Evolutionary conservation across 1,140 invertebrate genomes (phyloP).

Genomic region (Bombus affinis): DNA sequence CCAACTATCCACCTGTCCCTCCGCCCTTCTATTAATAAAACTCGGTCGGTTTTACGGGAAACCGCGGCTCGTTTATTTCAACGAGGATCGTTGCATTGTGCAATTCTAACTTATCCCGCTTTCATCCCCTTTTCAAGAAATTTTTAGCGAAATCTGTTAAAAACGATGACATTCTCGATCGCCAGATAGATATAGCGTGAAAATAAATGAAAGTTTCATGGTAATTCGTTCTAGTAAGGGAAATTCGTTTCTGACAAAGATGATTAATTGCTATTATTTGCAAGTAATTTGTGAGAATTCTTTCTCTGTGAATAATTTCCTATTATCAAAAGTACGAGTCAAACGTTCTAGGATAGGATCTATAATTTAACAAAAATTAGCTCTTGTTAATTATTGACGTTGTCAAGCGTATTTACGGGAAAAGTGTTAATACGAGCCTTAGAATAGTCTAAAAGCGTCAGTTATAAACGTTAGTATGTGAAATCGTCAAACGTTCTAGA

Average conservation of each 20-base stretch:
- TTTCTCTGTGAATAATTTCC: background rate
- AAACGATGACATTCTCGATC: no score
- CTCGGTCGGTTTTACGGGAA: background rate
- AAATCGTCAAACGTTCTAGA: no score
- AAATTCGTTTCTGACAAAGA: background rate
- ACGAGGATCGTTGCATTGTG: background rate
- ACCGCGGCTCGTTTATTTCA: slow-evolving; percentile 14
- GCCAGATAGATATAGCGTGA: background rate
- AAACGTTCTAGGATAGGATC: no score
- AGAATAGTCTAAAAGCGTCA: no score
- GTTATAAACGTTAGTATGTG: no score
- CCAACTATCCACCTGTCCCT: background rate
- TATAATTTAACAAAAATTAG: no score
- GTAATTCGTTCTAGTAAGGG: background rate
- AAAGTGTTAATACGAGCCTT: no score
- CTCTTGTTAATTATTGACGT: no score
- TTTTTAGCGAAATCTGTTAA: background rate
- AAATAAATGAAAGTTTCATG: background rate
- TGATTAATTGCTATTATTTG: background rate
- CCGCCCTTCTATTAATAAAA: slow-evolving; percentile 24
- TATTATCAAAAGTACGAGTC: no score
- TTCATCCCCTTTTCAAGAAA: background rate
- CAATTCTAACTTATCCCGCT: background rate
- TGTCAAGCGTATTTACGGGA: no score
- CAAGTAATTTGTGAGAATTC: background rate